These are phyloP conservation scores for Plagiodera versicolora DNA, from an alignment of 2,888 invertebrate genomes.

Conservation along the genomic window DNA sequence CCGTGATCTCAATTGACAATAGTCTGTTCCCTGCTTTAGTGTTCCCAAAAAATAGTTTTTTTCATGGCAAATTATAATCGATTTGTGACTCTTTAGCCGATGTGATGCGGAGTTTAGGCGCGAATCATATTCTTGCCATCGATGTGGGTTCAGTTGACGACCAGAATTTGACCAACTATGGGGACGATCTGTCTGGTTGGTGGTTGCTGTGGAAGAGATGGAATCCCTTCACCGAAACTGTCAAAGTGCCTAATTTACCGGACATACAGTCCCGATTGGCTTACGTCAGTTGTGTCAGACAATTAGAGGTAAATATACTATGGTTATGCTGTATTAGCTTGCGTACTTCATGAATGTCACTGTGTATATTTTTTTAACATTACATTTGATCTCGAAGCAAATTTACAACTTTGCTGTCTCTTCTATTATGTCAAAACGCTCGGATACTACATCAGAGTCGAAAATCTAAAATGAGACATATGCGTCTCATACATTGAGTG, in stretches of 20 bases:
- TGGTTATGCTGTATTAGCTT: too few species aligned
- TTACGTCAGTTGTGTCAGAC: slow-evolving; percentile 96
- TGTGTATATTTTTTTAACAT: too few species aligned
- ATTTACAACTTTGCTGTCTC: too few species aligned
- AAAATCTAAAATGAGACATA: too few species aligned
- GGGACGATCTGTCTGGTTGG: slow-evolving; percentile 97
- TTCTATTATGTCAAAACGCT: too few species aligned
- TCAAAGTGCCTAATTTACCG: slow-evolving; percentile 94
- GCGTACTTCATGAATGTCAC: too few species aligned
- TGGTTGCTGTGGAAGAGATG: slow-evolving; percentile 89
- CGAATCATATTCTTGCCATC: slow-evolving; percentile 93
- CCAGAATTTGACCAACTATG: slow-evolving; percentile 95
- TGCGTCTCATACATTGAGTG: too few species aligned
- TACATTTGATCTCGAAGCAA: too few species aligned
- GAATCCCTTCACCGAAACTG: slow-evolving; percentile 88
- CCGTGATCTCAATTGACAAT: too few species aligned
- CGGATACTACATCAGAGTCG: too few species aligned
- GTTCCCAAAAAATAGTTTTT: neutral
- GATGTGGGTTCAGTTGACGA: slow-evolving; percentile 99
- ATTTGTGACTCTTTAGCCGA: slow-evolving; percentile 70
- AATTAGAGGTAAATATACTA: slow-evolving; percentile 89
- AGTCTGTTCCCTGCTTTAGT: too few species aligned
- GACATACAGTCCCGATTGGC: slow-evolving; percentile 98
- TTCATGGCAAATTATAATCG: neutral
- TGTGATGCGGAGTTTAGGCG: slow-evolving; percentile 92